Evolutionary conservation across 2,113 vertebrate genomes (phyloP).

Genomic region (Sus scrofa): T2T-Sscrofa CM000816.6:25477501-25478000

Average conservation of each 20-base stretch:
- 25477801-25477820: not conserved
- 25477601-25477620: not conserved
- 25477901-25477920: conserved; percentile 71
- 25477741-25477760: not conserved
- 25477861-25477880: conserved; percentile 83
- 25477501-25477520: not conserved
- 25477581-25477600: not conserved
- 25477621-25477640: conserved; percentile 32
- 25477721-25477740: conserved; percentile 90
- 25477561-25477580: not conserved
- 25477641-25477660: conserved; percentile 94
- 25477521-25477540: not conserved
- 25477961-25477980: not conserved
- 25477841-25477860: conserved; percentile 37
- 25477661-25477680: conserved; percentile 95
- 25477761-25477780: not conserved
- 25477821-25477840: not conserved
- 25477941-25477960: not conserved
- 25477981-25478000: not conserved
- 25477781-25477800: not conserved
- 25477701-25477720: conserved; percentile 95
- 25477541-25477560: not conserved
- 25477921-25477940: not conserved
- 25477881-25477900: conserved; percentile 88
- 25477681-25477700: conserved; percentile 95